Percentiles rank a stretch among this genome's conserved stretches.
phyloP scores from a whole-genome alignment of 2,888 invertebrate species.

The Pediacus dermestoides region DNA sequence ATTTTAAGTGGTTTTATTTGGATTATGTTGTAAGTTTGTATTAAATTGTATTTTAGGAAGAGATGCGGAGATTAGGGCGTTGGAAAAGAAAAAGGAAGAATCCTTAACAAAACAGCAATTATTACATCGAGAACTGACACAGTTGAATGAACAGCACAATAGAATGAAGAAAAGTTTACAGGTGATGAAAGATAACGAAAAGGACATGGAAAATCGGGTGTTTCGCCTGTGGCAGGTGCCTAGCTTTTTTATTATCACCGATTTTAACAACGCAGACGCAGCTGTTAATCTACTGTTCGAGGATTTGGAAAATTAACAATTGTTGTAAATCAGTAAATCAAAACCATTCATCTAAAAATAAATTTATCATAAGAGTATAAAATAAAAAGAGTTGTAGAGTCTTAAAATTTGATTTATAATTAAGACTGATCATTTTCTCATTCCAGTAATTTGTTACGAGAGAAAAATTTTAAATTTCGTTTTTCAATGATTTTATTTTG shows the following conservation, averaged over 20 bases:
- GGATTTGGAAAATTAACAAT: too few species aligned
- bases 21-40: slow-evolving; percentile 1
- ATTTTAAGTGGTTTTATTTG: not conserved
- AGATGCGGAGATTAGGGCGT: slow-evolving; percentile 45
- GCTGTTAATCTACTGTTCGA: too few species aligned
- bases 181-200: slow-evolving; percentile 40
- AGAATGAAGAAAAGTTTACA: slow-evolving; percentile 41
- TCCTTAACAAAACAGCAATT: slow-evolving; percentile 38
- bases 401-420: too few species aligned
- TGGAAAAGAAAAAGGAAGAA: slow-evolving; percentile 41
- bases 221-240: slow-evolving; percentile 47
- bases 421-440: too few species aligned
- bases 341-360: too few species aligned
- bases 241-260: slow-evolving; percentile 45
- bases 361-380: too few species aligned
- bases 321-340: too few species aligned
- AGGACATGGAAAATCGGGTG: slow-evolving; percentile 40
- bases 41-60: slow-evolving; percentile 39
- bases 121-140: slow-evolving; percentile 40
- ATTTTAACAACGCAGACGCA: slow-evolving; percentile 23
- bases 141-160: slow-evolving; percentile 41
- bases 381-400: too few species aligned
- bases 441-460: too few species aligned
- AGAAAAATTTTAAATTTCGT: too few species aligned
- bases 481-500: too few species aligned